A percentile compares a stretch with the other conserved stretches of the same genome.
Conservation (phyloP, 2,888 invertebrate species). For the Plemyria rubiginata region DNA sequence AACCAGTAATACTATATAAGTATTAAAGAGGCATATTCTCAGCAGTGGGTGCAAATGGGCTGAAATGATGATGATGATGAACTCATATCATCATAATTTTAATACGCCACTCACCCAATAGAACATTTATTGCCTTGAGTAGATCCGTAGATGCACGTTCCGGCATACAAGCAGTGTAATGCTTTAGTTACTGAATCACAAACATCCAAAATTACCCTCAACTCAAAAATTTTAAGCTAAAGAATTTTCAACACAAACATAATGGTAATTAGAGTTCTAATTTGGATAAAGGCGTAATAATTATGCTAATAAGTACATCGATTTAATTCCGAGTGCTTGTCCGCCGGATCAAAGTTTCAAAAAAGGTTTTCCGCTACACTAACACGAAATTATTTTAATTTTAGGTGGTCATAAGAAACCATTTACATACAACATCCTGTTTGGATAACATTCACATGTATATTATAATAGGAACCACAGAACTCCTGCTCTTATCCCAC, state of each 20-base stretch:
- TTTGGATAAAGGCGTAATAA: slow-evolving; percentile 17
- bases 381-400: slow-evolving; percentile 31
- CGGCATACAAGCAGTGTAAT: too few species aligned
- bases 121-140: too few species aligned
- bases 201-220: neutral
- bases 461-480: neutral
- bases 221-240: neutral
- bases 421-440: slow-evolving; percentile 36
- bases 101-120: too few species aligned
- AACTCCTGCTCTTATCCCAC: too few species aligned
- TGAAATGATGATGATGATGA: too few species aligned
- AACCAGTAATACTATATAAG: too few species aligned
- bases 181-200: too few species aligned
- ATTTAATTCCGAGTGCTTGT: slow-evolving; percentile 26
- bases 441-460: slow-evolving; percentile 3
- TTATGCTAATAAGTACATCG: slow-evolving; percentile 28
- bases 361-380: slow-evolving; percentile 35
- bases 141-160: too few species aligned
- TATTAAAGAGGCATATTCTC: too few species aligned
- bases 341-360: slow-evolving; percentile 35
- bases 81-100: too few species aligned
- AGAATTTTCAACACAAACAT: slow-evolving; percentile 7
- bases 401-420: slow-evolving; percentile 30
- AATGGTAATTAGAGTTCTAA: slow-evolving; percentile 18
- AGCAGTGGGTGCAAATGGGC: too few species aligned